Evolutionary conservation across 2,113 vertebrate species (phyloP), one percentile per base, ranked within the genome.

Genomic region (Notothenia rossii): DNA sequence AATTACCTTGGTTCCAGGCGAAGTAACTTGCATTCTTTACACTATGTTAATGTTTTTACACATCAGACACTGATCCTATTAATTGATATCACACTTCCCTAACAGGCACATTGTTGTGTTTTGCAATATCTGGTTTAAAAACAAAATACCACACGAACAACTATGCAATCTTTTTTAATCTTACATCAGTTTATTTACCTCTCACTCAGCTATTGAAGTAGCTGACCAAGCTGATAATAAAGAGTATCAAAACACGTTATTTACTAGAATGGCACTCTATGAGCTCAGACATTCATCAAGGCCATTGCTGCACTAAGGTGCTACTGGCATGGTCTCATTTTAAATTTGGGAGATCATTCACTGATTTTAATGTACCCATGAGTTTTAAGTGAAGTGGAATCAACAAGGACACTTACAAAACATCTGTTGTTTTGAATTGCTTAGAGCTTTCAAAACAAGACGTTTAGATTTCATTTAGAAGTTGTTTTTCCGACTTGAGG

Each of bases 1-100:
- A 55, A 13, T 18, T 20, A 62, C 46, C 25, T 5, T 3, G 2
- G 15, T 62, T 66, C 15, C 49, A 55, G 53, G 45, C 9, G n/a
- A 33, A 63, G 36, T 1, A 13, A 68, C 46, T 64, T 51, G 22
- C 43, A 56, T 53, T 56, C 61, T 48, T 59, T n/a, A 56, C 71
- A 64, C 59, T 54, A 5, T 33, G 3, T 81, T 22, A 51, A 4
- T 50, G 65, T 65, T 65, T 70, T 40, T 75, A 65, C 5, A 3
- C 58, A 62, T 83, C 33, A 73, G 9, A 53, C 48, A 54, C 60
- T 36, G 55, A 77, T 0, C 20, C 29, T 25, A 50, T 70, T 48
- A 65, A 25, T 33, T 79, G 25, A 76, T 72, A 8, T 66, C 60
- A 60, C 8, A 33, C 45, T 43, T 65, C 5, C 6, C 17, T 7